Evolutionary conservation across 1,140 invertebrate species (phyloP).

Genomic region (Mamestra configurata): DNA sequence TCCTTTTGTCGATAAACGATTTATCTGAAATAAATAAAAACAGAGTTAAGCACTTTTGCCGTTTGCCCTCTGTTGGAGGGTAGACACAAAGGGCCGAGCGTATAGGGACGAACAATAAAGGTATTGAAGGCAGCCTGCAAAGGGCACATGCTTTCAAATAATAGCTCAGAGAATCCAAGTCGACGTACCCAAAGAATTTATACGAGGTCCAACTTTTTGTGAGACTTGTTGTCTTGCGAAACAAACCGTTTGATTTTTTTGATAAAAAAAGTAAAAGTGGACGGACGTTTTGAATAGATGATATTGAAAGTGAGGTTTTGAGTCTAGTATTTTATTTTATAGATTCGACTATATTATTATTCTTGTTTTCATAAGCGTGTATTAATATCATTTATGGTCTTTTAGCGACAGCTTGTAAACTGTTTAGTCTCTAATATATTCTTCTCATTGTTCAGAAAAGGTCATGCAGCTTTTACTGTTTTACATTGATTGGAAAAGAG

Average conservation of each 20-base stretch:
- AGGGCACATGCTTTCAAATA: constrained; percentile 75
- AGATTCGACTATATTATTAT: not conserved
- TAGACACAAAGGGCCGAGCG: constrained; percentile 59
- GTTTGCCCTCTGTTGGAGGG: constrained; percentile 42
- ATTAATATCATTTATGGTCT: too few species aligned
- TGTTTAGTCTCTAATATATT: not conserved
- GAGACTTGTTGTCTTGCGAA: constrained; percentile 60
- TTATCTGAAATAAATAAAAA: constrained; percentile 18
- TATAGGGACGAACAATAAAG: constrained; percentile 64
- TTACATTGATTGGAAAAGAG: not conserved
- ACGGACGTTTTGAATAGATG: constrained; percentile 1
- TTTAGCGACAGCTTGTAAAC: not conserved
- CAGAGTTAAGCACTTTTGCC: constrained; percentile 30
- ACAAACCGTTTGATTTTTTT: constrained; percentile 49
- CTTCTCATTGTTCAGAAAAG: not conserved
- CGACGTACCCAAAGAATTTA: constrained; percentile 69
- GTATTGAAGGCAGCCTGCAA: constrained; percentile 63
- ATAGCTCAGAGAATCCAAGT: constrained; percentile 70
- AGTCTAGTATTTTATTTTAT: not conserved
- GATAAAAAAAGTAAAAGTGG: constrained; percentile 17
- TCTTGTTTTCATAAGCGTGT: not conserved
- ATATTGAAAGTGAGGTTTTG: constrained; percentile 25
- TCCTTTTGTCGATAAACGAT: not conserved
- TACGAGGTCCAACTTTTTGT: constrained; percentile 65
- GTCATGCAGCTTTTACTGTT: not conserved